Percentiles rank a stretch among this genome's conserved stretches.
These are phyloP conservation scores for Lophius americanus DNA, from an alignment of 2,797 vertebrate genomes.

Conservation along the genomic window DNA sequence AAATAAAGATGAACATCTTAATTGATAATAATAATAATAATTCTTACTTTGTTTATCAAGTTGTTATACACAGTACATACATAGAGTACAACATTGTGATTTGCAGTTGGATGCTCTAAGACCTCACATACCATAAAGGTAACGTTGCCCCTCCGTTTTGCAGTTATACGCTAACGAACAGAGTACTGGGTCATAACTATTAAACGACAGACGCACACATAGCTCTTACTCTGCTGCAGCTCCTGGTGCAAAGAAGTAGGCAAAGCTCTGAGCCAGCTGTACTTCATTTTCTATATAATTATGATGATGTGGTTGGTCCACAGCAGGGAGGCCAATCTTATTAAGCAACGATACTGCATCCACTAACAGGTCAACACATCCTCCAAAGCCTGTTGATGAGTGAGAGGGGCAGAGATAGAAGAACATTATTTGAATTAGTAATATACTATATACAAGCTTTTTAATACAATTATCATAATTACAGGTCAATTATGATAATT, in stretches of 20 bases:
- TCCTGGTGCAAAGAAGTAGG: conserved; percentile 87
- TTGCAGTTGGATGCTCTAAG: neutral
- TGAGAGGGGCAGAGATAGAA: conserved; percentile 4
- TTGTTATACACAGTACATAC: no score
- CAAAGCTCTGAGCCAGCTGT: conserved; percentile 86
- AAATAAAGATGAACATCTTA: neutral
- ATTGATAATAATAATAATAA: neutral
- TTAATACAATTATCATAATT: no score
- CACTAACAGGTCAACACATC: conserved; percentile 87
- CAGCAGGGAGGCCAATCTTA: conserved; percentile 78
- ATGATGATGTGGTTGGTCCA: conserved; percentile 82
- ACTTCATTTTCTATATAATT: conserved; percentile 82
- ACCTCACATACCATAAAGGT: neutral
- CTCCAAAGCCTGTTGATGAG: conserved; percentile 82
- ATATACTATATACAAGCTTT: no score
- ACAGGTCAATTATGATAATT: no score
- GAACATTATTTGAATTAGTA: no score
- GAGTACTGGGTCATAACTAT: neutral
- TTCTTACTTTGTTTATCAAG: neutral
- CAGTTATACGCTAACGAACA: neutral
- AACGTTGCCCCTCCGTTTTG: neutral
- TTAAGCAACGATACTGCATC: conserved; percentile 83
- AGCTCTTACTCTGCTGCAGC: conserved; percentile 87
- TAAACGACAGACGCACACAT: neutral
- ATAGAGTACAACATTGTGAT: neutral